Conservation (phyloP, 2,888 invertebrate genomes). For the Subacronicta megacephala region DNA sequence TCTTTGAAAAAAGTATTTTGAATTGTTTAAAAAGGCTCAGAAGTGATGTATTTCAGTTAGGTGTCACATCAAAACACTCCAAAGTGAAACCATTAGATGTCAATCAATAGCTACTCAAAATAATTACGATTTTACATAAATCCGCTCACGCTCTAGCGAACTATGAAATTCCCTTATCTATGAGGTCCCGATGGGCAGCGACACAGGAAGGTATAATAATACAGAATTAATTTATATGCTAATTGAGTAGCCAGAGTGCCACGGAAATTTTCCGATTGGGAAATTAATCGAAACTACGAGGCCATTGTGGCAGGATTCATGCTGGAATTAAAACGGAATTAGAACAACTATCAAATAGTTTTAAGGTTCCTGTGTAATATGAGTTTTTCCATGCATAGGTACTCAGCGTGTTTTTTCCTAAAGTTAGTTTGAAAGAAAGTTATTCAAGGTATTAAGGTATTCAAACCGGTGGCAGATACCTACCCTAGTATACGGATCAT, state of each 20-base stretch:
- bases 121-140: conserved; percentile 31
- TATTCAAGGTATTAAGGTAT: no score
- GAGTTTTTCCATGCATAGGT: no score
- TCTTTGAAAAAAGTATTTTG: no score
- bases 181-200: conserved; percentile 36
- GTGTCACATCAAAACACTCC: neutral
- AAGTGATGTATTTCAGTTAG: no score
- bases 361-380: no score
- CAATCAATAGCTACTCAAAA: conserved; percentile 23
- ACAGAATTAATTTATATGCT: conserved; percentile 65
- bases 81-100: neutral
- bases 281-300: conserved; percentile 42
- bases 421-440: no score
- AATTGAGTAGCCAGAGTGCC: conserved; percentile 51
- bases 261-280: conserved; percentile 53
- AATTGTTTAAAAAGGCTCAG: no score
- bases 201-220: conserved; percentile 47
- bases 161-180: conserved; percentile 51
- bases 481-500: no score
- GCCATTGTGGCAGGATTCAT: conserved; percentile 25
- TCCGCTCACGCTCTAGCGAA: conserved; percentile 21
- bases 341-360: conserved; percentile 1
- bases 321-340: conserved; percentile 26
- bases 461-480: no score
- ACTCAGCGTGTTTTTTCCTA: no score